These are phyloP conservation scores for Drusus annulatus DNA, from an alignment of 1,140 invertebrate genomes.

Conservation along the genomic window DNA sequence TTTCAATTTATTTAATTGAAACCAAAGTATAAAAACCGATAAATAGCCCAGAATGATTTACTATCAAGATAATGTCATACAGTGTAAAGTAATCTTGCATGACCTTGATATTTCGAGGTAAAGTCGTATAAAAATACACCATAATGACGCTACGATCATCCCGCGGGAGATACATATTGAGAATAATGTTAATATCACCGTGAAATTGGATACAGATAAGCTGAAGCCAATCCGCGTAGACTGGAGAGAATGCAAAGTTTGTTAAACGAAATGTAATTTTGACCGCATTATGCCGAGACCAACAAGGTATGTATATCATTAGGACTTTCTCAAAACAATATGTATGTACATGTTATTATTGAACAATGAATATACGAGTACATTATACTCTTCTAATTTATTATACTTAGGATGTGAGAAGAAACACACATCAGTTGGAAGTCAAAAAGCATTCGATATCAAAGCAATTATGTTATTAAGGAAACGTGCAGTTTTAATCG, in stretches of 20 bases:
- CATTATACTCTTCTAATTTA: no score
- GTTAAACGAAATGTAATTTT: not conserved
- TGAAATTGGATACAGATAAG: conserved; percentile 41
- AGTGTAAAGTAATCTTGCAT: conserved; percentile 2
- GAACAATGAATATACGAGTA: not conserved
- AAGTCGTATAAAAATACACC: conserved; percentile 16
- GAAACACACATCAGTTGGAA: no score
- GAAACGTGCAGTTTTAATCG: no score
- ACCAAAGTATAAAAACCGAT: no score
- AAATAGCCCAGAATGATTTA: no score
- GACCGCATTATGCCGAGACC: not conserved
- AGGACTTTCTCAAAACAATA: not conserved
- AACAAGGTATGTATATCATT: not conserved
- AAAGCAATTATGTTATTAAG: no score
- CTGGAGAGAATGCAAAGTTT: conserved; percentile 18
- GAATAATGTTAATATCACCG: conserved; percentile 6
- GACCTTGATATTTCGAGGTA: not conserved
- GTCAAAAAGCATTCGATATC: no score
- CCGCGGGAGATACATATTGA: conserved; percentile 16
- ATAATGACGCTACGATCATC: conserved; percentile 25
- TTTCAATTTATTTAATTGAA: no score
- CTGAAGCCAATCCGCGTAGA: not conserved
- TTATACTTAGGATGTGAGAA: no score
- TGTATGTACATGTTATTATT: no score
- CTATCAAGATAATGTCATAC: not conserved